phyloP scores from a whole-genome alignment of 2,113 vertebrate species.

The Rousettus leschenaultii region DNA sequence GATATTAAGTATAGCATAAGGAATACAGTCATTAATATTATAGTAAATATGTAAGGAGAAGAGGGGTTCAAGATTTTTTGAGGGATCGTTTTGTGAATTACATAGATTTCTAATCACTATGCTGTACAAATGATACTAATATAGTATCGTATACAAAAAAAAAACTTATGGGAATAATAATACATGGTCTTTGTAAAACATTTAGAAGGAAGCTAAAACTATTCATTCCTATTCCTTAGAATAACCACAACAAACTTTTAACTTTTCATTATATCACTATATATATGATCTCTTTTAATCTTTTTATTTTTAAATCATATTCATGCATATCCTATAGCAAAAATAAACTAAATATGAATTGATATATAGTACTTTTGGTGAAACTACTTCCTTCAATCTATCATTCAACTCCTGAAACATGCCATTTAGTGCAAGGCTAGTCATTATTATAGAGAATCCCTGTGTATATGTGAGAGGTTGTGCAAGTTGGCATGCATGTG shows the following conservation, averaged over 20 bases:
- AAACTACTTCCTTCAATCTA: background rate
- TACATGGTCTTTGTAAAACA: background rate
- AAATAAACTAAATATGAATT: background rate
- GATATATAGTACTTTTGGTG: background rate
- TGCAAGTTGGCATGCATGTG: background rate
- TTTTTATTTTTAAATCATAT: background rate
- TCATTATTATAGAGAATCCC: background rate
- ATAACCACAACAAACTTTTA: background rate
- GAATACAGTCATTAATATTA: no score
- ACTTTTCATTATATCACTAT: background rate
- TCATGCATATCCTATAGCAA: background rate
- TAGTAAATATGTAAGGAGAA: no score
- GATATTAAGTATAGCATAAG: no score
- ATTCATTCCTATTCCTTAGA: background rate
- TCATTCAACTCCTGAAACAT: background rate
- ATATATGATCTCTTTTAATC: no score
- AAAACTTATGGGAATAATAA: background rate
- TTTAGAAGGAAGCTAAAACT: conserved; percentile 18
- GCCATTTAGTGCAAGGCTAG: background rate
- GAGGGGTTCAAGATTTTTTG: no score
- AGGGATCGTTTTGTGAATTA: no score
- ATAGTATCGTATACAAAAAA: no score
- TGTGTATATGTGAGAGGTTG: background rate
- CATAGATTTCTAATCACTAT: no score
- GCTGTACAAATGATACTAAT: no score